phyloP scores from a whole-genome alignment of 2,797 vertebrate genomes.

The Saxicola maurus region DNA sequence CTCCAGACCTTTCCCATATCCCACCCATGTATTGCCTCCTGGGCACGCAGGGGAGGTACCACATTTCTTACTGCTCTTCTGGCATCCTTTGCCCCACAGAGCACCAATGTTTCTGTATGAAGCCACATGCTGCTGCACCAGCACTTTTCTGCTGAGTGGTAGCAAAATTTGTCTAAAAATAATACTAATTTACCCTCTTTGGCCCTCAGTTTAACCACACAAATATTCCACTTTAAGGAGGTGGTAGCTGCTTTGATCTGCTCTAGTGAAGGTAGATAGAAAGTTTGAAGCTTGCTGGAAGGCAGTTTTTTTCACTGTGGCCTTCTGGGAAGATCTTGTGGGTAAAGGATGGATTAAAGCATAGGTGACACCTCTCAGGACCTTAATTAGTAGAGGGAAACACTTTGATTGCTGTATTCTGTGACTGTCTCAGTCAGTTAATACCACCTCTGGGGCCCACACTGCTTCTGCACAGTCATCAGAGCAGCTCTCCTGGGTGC shows the following conservation, averaged over 20 bases:
- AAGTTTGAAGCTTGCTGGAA: constrained; percentile 4
- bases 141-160: neutral
- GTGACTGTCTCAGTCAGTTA: neutral
- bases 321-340: constrained; percentile 21
- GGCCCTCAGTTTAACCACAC: neutral
- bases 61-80: neutral
- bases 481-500: neutral
- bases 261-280: neutral
- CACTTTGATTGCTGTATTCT: neutral
- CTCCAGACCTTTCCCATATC: neutral
- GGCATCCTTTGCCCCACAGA: neutral
- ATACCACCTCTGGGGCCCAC: neutral
- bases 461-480: neutral
- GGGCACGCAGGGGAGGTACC: accelerated
- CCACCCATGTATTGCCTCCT: accelerated
- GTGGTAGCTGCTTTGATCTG: neutral
- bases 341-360: neutral
- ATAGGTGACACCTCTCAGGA: neutral
- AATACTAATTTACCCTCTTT: neutral
- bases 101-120: neutral
- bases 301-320: neutral
- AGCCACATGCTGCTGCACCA: neutral
- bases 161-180: neutral
- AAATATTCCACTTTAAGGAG: neutral
- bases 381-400: constrained; percentile 8